Conservation (phyloP, 2,888 invertebrate genomes). For the Drosophila buzzatii region DNA sequence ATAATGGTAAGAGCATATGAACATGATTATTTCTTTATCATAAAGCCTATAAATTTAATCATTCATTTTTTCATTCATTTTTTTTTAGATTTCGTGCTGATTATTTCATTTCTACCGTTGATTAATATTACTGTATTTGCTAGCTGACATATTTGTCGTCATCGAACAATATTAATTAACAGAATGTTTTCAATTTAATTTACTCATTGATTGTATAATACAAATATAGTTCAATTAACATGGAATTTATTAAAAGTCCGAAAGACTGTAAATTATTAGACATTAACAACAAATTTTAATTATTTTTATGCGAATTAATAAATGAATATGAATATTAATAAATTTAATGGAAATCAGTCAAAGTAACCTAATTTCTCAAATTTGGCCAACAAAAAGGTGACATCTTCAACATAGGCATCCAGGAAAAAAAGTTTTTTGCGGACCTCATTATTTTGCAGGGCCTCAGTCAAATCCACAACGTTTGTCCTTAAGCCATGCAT, state of each 20-base stretch:
- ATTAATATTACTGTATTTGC: slow-evolving; percentile 10
- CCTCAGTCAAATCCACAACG: neutral
- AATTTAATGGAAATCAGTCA: slow-evolving; percentile 5
- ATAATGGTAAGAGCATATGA: slow-evolving; percentile 42
- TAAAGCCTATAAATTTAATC: too few species aligned
- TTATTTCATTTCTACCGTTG: slow-evolving; percentile 30
- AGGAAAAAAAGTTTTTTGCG: slow-evolving; percentile 25
- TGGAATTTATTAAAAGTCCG: too few species aligned
- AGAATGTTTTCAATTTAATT: neutral
- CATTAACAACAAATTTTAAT: neutral
- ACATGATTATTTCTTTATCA: neutral
- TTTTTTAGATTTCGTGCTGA: slow-evolving; percentile 32
- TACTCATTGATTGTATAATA: neutral
- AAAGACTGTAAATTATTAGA: too few species aligned
- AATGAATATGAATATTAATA: too few species aligned
- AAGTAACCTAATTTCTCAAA: slow-evolving; percentile 48
- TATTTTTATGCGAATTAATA: neutral
- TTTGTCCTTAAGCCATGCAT: slow-evolving; percentile 19
- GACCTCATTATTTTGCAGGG: slow-evolving; percentile 19
- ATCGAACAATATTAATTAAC: neutral
- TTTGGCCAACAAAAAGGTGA: slow-evolving; percentile 27
- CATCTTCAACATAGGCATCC: slow-evolving; percentile 35
- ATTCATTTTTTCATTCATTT: neutral
- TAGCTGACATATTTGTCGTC: neutral
- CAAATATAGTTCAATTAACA: too few species aligned